These are phyloP conservation scores for Ceratoteleas bidentatus DNA, from an alignment of 1,140 invertebrate species.

Conservation along the genomic window DNA sequence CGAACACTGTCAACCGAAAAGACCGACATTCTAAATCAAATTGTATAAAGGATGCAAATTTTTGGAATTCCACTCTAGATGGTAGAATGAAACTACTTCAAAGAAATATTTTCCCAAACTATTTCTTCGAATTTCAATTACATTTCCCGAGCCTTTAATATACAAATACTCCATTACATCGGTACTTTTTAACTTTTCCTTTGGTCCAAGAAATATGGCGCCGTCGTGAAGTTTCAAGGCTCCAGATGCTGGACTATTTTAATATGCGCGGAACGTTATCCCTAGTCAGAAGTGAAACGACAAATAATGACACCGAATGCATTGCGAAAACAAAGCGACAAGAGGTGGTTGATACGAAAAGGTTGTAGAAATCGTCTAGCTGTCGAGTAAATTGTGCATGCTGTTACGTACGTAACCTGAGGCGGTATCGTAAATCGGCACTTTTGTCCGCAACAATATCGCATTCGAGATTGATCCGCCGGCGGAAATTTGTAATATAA, in stretches of 20 bases:
- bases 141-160: neutral
- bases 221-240: constrained; percentile 34
- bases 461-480: constrained; percentile 69
- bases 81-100: too few species aligned
- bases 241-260: constrained; percentile 27
- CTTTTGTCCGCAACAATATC: constrained; percentile 48
- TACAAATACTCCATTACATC: constrained; percentile 19
- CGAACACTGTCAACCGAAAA: too few species aligned
- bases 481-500: constrained; percentile 69
- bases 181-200: constrained; percentile 8
- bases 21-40: too few species aligned
- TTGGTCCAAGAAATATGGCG: constrained; percentile 30
- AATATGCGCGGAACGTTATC: constrained; percentile 44
- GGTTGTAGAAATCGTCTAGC: constrained; percentile 10
- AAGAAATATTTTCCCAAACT: neutral
- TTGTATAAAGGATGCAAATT: too few species aligned
- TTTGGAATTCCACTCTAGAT: too few species aligned
- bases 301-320: constrained; percentile 40
- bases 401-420: constrained; percentile 34
- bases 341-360: constrained; percentile 11
- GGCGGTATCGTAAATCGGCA: constrained; percentile 61
- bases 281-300: constrained; percentile 50
- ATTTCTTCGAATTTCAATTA: neutral
- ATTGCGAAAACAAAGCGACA: constrained; percentile 35
- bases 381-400: constrained; percentile 29